Conservation (phyloP, 1,140 invertebrate species). For the Globodera rostochiensis region DNA sequence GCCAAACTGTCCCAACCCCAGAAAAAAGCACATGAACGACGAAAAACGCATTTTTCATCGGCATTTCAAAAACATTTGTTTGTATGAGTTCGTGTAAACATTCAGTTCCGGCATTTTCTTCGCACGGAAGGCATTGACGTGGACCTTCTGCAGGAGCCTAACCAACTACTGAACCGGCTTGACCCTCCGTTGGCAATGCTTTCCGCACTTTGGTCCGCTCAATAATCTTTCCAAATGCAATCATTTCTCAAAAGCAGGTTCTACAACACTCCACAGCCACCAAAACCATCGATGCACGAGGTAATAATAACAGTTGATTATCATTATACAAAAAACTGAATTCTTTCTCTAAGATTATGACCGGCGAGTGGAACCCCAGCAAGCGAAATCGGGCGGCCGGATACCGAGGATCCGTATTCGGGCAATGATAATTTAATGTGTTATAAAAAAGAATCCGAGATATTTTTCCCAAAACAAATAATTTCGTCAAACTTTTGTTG, state of each 20-base stretch:
- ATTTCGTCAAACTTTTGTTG: neutral
- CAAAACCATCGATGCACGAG: constrained; percentile 64
- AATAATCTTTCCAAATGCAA: neutral
- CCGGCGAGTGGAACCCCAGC: constrained; percentile 53
- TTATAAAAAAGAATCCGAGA: too few species aligned
- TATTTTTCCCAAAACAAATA: neutral
- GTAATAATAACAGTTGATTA: constrained; percentile 52
- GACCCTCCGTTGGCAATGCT: constrained; percentile 62
- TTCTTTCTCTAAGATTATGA: neutral
- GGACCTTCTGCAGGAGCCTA: constrained; percentile 57
- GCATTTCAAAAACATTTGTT: constrained; percentile 36
- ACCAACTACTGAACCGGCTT: constrained; percentile 61
- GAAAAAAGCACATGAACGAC: too few species aligned
- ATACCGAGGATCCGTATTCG: constrained; percentile 58
- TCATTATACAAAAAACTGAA: neutral
- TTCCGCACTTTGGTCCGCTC: constrained; percentile 54
- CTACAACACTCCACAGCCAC: constrained; percentile 65
- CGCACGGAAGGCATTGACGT: constrained; percentile 55
- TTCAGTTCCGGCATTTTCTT: constrained; percentile 36
- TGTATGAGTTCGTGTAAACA: neutral
- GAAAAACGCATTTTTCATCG: too few species aligned
- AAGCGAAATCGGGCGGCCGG: constrained; percentile 53
- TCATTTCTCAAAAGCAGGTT: constrained; percentile 4
- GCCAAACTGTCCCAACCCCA: too few species aligned
- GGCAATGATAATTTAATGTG: constrained; percentile 4